A percentile compares a stretch with the other conserved stretches of the same genome.
phyloP scores from a whole-genome alignment of 2,113 vertebrate genomes.

The Antigone vipio region DNA sequence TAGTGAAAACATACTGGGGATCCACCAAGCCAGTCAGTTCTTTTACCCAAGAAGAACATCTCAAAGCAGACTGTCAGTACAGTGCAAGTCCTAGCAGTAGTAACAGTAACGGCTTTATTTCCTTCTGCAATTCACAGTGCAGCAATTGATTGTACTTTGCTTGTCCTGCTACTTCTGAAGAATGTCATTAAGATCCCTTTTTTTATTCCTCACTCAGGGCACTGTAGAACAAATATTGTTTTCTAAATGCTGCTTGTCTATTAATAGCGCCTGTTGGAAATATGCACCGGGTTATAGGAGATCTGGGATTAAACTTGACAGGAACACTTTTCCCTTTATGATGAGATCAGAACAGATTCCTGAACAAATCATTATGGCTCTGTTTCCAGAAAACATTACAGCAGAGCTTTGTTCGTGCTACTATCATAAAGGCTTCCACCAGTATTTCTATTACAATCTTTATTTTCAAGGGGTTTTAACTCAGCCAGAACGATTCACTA shows the following conservation, averaged over 20 bases:
- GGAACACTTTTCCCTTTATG: slow-evolving; percentile 3
- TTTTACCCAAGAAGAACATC: background rate
- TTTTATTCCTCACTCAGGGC: background rate
- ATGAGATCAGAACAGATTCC: slow-evolving; percentile 28
- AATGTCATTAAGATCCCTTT: background rate
- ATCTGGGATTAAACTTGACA: slow-evolving; percentile 1
- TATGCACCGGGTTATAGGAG: background rate
- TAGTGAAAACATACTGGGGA: background rate
- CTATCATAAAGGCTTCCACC: background rate
- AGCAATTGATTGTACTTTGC: background rate
- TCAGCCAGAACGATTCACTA: background rate
- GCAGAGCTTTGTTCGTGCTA: background rate
- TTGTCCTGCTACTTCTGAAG: background rate
- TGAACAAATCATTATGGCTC: slow-evolving; percentile 8
- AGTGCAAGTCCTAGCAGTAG: background rate
- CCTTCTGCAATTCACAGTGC: background rate
- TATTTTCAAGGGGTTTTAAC: slow-evolving; percentile 11
- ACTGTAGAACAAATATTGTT: background rate
- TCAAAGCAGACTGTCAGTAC: background rate
- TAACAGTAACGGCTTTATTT: background rate
- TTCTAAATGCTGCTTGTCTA: background rate
- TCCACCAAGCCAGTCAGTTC: background rate
- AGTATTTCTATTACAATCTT: background rate
- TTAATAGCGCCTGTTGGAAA: background rate
- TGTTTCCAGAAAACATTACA: slow-evolving; percentile 28